Base-by-base conservation (phyloP, 2,113 vertebrate genomes). In the Oriolus oriolus region DNA sequence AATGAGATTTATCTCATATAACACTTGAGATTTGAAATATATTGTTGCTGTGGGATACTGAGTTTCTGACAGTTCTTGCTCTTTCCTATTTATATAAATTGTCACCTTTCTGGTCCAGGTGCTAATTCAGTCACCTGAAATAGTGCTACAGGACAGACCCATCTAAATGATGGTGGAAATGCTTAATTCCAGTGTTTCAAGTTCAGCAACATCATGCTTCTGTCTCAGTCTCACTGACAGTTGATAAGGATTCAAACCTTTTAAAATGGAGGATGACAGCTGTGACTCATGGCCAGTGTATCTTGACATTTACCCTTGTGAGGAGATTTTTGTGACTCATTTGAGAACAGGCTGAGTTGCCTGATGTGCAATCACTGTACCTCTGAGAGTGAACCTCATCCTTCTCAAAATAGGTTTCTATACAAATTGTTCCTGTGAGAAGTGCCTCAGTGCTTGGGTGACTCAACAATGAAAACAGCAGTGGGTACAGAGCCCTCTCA, bases 321-420 rank as follows among this genome's bases (percentile, higher is more conserved):
- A 77, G 49, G 74, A 90, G 56, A 53, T 49, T 87, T 77, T 89
- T 90, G 77, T 95, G 81, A 92, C 65, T 95, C 60, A 68, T 76
- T 63, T 77, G 42, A 57, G 68, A 74, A 33, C 13, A 63, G 60
- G 52, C 35, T n/a, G 45, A 76, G 63, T 88, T 85, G 63, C 65
- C 76, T 9, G 11, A 47, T 65, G 52, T 73, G 50, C 45, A 77
- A 2, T 63, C 8, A 6, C 71, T 61, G 49, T 49, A 77, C 84
- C 41, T 89, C 44, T 47, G 37, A 74, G 70, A 61, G 64, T 1
- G 6, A 92, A 52, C 50, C 15, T 84, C 76, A 61, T 80, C 56
- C 76, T 86, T 14, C 79, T 81, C 65, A 78, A 50, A 86, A 89
- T 54, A 81, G 59, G 13, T 81, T 90, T 52, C 86, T 81, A 45